Evolutionary conservation across 1,140 invertebrate species (phyloP).

Genomic region (Drosophila littoralis): DNA sequence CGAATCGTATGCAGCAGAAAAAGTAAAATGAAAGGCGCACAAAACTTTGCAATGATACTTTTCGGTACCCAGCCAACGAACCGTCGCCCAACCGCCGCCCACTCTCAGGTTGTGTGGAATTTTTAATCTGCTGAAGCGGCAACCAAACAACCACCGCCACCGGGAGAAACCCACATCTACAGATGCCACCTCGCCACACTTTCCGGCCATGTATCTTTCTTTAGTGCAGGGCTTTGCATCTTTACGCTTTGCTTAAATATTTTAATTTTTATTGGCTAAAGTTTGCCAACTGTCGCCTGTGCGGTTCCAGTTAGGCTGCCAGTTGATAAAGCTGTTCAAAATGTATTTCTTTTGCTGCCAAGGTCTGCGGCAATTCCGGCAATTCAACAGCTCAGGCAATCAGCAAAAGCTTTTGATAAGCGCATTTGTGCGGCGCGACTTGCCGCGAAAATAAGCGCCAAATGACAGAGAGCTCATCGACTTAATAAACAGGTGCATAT

Average conservation of each 20-base stretch:
- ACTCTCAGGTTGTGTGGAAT: conserved; percentile 75
- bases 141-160: conserved; percentile 47
- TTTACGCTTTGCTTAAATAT: conserved; percentile 81
- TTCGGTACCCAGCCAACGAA: conserved; percentile 9
- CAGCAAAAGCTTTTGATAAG: conserved; percentile 36
- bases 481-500: neutral
- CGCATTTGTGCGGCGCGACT: conserved; percentile 25
- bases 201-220: conserved; percentile 70
- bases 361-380: conserved; percentile 24
- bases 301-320: conserved; percentile 31
- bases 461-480: neutral
- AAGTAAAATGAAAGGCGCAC: conserved; percentile 50
- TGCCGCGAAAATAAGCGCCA: neutral
- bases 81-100: conserved; percentile 4
- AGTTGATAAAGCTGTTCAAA: conserved; percentile 76
- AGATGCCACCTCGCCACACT: neutral
- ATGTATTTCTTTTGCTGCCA: conserved; percentile 73
- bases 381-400: conserved; percentile 25
- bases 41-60: conserved; percentile 82
- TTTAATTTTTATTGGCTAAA: conserved; percentile 81
- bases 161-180: conserved; percentile 15
- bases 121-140: conserved; percentile 71
- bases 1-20: conserved; percentile 60
- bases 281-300: conserved; percentile 64
- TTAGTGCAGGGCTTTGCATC: conserved; percentile 79